phyloP scores from a whole-genome alignment of 2,113 vertebrate genomes.

The Grantiella picta region DNA sequence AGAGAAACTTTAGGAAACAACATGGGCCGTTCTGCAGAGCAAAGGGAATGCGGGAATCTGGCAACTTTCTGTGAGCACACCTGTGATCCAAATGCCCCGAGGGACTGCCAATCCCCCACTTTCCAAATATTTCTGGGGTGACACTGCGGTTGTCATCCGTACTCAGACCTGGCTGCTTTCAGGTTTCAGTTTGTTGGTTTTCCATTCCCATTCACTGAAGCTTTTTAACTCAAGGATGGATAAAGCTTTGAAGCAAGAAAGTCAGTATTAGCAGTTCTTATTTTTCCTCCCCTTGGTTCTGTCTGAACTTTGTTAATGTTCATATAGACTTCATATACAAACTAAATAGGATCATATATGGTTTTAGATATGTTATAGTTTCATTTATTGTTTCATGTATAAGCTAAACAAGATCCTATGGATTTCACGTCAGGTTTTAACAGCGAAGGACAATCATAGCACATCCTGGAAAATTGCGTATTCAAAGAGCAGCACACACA shows the following conservation, averaged over 20 bases:
- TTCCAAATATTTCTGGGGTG: background rate
- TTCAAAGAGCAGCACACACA: background rate
- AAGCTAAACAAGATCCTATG: background rate
- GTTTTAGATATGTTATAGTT: background rate
- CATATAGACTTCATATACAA: background rate
- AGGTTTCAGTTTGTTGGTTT: background rate
- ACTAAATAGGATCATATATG: background rate
- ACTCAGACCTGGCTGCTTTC: background rate
- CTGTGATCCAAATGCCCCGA: background rate
- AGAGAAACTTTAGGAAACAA: background rate
- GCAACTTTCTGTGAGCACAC: fast-evolving
- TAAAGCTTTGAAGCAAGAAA: background rate
- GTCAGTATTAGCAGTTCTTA: background rate
- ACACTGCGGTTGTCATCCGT: background rate
- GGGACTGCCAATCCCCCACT: fast-evolving
- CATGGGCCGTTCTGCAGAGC: background rate
- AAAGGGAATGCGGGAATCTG: background rate
- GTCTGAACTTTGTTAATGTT: background rate
- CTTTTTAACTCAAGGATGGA: background rate
- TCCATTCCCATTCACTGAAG: background rate
- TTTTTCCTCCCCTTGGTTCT: background rate
- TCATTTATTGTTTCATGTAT: background rate
- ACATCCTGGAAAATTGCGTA: background rate
- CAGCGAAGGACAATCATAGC: background rate
- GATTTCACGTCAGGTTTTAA: background rate